Base-by-base conservation (phyloP, 2,113 vertebrate genomes). In the Propithecus coquereli region DNA sequence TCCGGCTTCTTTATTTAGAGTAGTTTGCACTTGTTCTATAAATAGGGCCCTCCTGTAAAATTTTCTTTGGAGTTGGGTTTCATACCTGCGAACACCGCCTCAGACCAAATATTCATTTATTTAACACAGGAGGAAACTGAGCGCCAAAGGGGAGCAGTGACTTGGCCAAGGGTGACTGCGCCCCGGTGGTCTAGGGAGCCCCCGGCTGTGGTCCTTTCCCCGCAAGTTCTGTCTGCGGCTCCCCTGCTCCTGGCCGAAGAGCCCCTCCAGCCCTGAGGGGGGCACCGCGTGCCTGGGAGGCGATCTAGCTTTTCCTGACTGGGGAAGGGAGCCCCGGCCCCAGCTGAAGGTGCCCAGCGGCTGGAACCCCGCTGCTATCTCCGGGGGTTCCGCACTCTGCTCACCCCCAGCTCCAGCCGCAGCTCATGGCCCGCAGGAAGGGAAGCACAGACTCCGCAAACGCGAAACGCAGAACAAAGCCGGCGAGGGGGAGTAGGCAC, bases 171-270 rank as follows among this genome's bases (percentile, higher is more conserved):
- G 14, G 14, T 25, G 14, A 1, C 14, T 6, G 11, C 30, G 47
- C 13, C 23, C 22, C 23, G 1, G 1, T 8, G 3, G 13, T 12
- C 4, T 5, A 45, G 40, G 30, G 8, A 50, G 18, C 14, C 8
- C 1, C 45, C 17, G 17, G 8, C 3, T 34, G 13, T 27, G 1
- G 0, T n/a, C 3, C 14, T 47, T 8, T 74, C 27, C 32, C 16
- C 27, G 8, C 1, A 5, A 5, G 0, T 30, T 16, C 32, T 30
- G 2, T 2, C 4, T 0, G 25, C 0, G 7, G 10, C 3, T 4
- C 6, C 8, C 4, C 20, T 27, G 25, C 3, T 30, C 40, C 37
- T 32, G 3, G 70, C 2, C 12, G 40, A 47, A 27, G 43, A n/a
- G 43, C 13, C 45, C 30, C 11, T 6, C 0, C 1, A 4, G 22